A percentile compares a stretch with the other conserved stretches of the same genome.
Evolutionary conservation across 2,113 vertebrate genomes (phyloP).

Genomic region (Centropus bengalensis): DNA sequence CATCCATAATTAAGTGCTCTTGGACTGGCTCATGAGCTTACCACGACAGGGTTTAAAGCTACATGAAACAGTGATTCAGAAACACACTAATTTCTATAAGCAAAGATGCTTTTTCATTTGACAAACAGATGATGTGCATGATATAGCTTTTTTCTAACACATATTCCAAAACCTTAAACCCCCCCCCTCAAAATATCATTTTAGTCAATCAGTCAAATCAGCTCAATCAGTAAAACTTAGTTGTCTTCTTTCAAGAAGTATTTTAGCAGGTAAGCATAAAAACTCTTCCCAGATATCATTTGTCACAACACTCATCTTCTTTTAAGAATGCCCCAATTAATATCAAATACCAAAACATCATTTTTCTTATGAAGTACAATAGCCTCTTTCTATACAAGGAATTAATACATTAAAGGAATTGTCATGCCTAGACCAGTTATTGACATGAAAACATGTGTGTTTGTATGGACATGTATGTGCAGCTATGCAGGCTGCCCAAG

Average conservation of each 20-base stretch:
- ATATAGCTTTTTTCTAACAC: background rate
- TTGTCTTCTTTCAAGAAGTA: background rate
- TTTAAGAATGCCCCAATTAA: background rate
- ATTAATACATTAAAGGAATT: background rate
- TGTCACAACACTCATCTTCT: background rate
- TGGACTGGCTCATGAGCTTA: background rate
- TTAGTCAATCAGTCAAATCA: background rate
- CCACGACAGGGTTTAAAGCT: background rate
- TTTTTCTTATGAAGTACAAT: background rate
- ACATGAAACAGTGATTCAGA: background rate
- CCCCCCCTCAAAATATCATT: background rate
- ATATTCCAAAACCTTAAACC: background rate
- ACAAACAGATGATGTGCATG: fast-evolving
- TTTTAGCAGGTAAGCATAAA: background rate
- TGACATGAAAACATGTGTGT: background rate
- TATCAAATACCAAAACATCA: background rate
- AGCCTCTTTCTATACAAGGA: background rate
- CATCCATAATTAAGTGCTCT: background rate
- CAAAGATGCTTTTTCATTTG: background rate
- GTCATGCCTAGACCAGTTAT: background rate
- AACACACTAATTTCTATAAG: background rate
- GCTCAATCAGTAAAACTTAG: background rate
- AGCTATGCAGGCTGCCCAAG: fast-evolving
- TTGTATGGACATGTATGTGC: fast-evolving
- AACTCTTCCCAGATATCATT: background rate